Percentiles rank a stretch among this genome's conserved stretches.
Evolutionary conservation across 2,797 vertebrate genomes (phyloP).

Genomic region (Mionectes olivaceus): DNA sequence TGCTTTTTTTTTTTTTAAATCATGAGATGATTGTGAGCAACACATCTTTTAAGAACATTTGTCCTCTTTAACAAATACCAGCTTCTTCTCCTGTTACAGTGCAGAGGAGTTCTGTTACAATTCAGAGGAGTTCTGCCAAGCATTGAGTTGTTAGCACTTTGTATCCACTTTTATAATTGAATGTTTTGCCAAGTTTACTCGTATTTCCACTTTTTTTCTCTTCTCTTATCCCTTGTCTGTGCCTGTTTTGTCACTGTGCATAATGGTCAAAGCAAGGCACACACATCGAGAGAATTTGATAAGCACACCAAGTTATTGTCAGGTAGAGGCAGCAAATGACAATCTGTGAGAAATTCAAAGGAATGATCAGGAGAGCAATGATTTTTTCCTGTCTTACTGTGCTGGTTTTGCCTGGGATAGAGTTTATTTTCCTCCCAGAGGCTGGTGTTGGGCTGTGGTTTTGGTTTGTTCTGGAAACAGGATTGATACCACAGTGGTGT

Average conservation of each 20-base stretch:
- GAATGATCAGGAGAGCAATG: background rate
- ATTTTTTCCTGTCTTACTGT: background rate
- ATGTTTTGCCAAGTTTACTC: background rate
- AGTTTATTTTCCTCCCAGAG: background rate
- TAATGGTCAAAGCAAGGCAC: background rate
- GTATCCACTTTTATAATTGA: background rate
- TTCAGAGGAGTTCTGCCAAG: background rate
- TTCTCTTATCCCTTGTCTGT: background rate
- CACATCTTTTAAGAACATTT: background rate
- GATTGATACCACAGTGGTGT: fast-evolving
- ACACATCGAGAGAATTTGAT: background rate
- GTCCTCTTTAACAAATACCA: background rate
- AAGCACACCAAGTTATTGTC: background rate
- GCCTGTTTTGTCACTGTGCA: background rate
- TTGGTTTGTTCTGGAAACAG: background rate
- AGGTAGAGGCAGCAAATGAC: background rate
- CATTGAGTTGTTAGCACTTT: background rate
- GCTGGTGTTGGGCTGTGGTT: background rate
- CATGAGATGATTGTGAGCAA: background rate
- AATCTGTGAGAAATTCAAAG: background rate
- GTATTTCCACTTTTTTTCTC: background rate
- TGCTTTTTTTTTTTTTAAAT: background rate
- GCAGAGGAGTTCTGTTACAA: background rate
- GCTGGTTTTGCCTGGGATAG: background rate
- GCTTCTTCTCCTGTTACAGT: background rate